Evolutionary conservation across 2,888 invertebrate genomes (phyloP), one percentile per base, ranked within the genome.

Genomic region (Caenorhabditis sp.): DNA sequence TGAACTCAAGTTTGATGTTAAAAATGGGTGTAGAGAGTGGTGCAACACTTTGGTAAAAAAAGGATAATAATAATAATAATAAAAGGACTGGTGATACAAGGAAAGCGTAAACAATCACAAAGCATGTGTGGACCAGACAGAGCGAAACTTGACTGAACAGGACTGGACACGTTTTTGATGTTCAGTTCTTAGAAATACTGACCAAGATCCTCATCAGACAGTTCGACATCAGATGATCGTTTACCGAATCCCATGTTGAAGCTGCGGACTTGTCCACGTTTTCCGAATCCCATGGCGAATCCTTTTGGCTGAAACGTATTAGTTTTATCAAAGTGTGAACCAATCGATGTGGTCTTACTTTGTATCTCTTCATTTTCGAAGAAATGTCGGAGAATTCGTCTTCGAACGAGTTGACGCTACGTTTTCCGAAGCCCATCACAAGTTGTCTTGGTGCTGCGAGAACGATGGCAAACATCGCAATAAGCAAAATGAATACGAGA

Each of bases 231-330:
- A 43, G 12, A 6, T 3, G 43, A 73, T 50, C 78, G 72, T 36
- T 78, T 78, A 17, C 78, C 78, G 61, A 78, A 78, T 27, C 78
- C 78, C 78, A 78, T 79, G 58, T 71, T 69, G 77, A 79, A 79
- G 58, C 70, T 67, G 55, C 73, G 66, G 54, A 76, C 64, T 31
- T 61, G 72, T 49, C 62, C 77, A 17, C 80, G 68, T 68, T 81
- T 81, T 49, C 80, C 80, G 69, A 81, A 78, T 53, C 80, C 80
- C 80, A 81, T 81, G n/a, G 78, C 72, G 23, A 74, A 74, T 51
- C 69, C 66, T 66, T 67, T 58, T 54, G 73, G 69, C 69, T 61
- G 26, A n/a, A 51, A 17, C 31, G 36, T 8, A 36, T 21, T n/a
- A 57, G 23, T 19, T 23, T 36, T 21, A 36, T 37, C 37, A 58